Conservation (phyloP, 2,113 vertebrate genomes). For the Numenius arquata region DNA sequence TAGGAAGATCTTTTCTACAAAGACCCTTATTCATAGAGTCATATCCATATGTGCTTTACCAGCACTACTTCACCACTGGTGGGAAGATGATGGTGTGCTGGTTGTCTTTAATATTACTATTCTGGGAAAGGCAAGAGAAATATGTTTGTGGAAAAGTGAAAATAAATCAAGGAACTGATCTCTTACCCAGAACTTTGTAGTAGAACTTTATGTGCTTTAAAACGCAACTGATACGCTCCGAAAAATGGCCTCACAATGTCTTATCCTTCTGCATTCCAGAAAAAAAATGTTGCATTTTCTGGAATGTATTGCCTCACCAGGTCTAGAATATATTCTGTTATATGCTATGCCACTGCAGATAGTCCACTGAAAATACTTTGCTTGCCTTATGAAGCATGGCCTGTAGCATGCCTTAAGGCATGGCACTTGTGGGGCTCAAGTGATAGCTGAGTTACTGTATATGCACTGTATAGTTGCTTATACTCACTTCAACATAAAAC, state of each 20-base stretch:
- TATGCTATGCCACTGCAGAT: constrained; percentile 28
- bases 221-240: fast-evolving
- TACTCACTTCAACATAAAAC: constrained; percentile 35
- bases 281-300: neutral
- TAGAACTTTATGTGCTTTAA: neutral
- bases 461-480: constrained; percentile 3
- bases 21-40: constrained; percentile 7
- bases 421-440: constrained; percentile 45
- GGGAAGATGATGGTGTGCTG: neutral
- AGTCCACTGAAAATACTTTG: constrained; percentile 48
- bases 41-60: neutral
- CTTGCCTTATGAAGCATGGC: constrained; percentile 54
- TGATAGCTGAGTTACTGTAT: constrained; percentile 41
- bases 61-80: neutral
- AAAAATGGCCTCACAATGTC: neutral
- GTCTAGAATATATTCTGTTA: constrained; percentile 41
- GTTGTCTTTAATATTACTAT: neutral
- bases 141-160: neutral
- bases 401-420: constrained; percentile 64
- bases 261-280: neutral
- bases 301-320: constrained; percentile 21
- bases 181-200: neutral
- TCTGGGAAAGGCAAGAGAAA: neutral
- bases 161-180: neutral
- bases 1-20: neutral